A percentile compares a stretch with the other conserved stretches of the same genome.
Conservation (phyloP, 2,888 invertebrate genomes). For the Muschampia plurimacula region DNA sequence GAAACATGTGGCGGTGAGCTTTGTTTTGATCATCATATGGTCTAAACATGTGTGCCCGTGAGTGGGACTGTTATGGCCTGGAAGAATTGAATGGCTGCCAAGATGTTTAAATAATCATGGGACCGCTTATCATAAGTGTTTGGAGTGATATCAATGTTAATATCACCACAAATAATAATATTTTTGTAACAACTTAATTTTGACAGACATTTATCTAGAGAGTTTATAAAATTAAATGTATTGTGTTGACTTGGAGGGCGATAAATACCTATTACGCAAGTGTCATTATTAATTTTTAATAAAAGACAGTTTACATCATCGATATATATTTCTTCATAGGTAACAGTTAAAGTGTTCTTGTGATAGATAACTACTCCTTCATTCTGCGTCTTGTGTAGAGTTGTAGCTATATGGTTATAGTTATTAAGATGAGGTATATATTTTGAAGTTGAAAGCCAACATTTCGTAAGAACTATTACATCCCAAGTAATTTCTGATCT, state of each 20-base stretch:
- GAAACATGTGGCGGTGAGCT: too few species aligned
- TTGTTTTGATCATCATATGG: too few species aligned
- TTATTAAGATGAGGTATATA: neutral
- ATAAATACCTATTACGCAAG: neutral
- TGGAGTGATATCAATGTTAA: too few species aligned
- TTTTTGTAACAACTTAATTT: too few species aligned
- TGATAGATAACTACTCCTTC: neutral
- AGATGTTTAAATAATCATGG: too few species aligned
- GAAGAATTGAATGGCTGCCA: too few species aligned
- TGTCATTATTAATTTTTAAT: neutral
- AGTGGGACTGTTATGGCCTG: too few species aligned
- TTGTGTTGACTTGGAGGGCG: neutral
- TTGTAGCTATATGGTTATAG: neutral
- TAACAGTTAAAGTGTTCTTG: neutral
- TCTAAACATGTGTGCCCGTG: too few species aligned
- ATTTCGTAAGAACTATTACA: neutral
- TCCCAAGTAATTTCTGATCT: neutral
- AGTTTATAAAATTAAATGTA: neutral
- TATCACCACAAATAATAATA: too few species aligned
- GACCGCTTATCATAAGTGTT: too few species aligned
- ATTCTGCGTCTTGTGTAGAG: neutral
- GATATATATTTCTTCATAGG: neutral
- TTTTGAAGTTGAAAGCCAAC: neutral
- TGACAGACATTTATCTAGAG: too few species aligned
- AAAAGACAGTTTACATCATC: neutral